Percentiles rank a stretch among this genome's conserved stretches.
These are phyloP conservation scores for Anoncus sp. DNA, from an alignment of 2,888 invertebrate genomes.

Conservation along the genomic window DNA sequence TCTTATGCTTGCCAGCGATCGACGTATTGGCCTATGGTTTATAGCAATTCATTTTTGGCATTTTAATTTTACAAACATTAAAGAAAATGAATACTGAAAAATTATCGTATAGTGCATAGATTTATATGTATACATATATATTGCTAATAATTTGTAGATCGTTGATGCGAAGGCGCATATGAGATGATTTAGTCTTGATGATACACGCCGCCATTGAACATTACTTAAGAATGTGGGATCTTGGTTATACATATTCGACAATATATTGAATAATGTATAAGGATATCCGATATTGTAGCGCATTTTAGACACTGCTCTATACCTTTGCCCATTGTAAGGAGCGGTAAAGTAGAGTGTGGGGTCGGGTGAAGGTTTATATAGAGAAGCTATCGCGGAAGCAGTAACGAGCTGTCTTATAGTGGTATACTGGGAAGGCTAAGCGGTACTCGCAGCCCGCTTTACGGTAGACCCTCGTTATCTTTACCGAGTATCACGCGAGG, in stretches of 20 bases:
- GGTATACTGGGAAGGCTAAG: constrained; percentile 55
- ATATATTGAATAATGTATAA: constrained; percentile 52
- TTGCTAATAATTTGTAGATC: constrained; percentile 6
- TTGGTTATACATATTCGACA: constrained; percentile 2
- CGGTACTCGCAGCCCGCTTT: constrained; percentile 66
- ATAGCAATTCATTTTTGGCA: no score
- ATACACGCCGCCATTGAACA: constrained; percentile 23
- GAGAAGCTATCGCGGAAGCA: constrained; percentile 55
- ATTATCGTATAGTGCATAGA: no score
- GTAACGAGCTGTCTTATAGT: constrained; percentile 63
- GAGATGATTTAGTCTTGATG: constrained; percentile 3
- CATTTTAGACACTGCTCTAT: constrained; percentile 22
- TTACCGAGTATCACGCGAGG: constrained; percentile 55
- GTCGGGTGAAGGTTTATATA: constrained; percentile 16
- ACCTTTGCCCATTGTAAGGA: neutral
- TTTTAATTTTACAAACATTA: no score
- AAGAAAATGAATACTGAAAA: no score
- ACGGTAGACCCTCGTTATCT: constrained; percentile 73
- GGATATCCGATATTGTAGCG: constrained; percentile 56
- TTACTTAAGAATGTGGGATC: constrained; percentile 15
- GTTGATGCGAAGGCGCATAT: neutral
- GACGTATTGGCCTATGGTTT: no score
- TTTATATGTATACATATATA: neutral
- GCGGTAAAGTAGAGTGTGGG: neutral
- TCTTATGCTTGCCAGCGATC: no score